A percentile compares a stretch with the other conserved stretches of the same genome.
These are phyloP conservation scores for Thalassaphorura encarpata DNA, from an alignment of 1,140 invertebrate species.

Conservation along the genomic window DNA sequence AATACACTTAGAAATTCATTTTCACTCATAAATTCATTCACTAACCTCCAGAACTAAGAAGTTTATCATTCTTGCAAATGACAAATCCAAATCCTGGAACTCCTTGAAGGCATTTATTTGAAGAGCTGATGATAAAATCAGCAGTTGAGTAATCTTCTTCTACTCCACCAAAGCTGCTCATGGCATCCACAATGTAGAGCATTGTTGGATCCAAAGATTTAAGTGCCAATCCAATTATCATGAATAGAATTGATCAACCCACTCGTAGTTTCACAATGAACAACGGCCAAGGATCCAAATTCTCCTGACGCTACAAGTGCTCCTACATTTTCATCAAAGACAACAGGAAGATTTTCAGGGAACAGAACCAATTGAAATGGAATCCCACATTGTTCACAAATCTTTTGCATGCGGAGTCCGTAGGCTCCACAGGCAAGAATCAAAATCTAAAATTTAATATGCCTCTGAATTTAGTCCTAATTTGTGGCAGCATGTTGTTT, in stretches of 20 bases:
- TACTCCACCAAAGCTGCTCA: constrained; percentile 47
- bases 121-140: constrained; percentile 43
- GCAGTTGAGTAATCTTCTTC: constrained; percentile 37
- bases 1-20: background rate
- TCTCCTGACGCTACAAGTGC: constrained; percentile 15
- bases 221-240: constrained; percentile 38
- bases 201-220: constrained; percentile 36
- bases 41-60: constrained; percentile 41
- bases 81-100: constrained; percentile 45
- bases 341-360: constrained; percentile 38
- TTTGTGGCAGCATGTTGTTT: background rate
- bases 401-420: constrained; percentile 41
- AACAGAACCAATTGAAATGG: constrained; percentile 36
- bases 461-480: background rate
- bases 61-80: constrained; percentile 37
- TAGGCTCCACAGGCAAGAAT: constrained; percentile 44
- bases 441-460: constrained; percentile 36
- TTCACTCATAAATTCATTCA: background rate
- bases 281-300: constrained; percentile 39
- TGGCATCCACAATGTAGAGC: constrained; percentile 44
- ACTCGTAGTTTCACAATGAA: constrained; percentile 45
- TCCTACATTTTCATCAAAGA: constrained; percentile 33
- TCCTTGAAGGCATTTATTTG: constrained; percentile 47
- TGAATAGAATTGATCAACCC: constrained; percentile 43
- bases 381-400: constrained; percentile 39